phyloP scores from a whole-genome alignment of 2,113 vertebrate species.

The Mus spicilegus region DNA sequence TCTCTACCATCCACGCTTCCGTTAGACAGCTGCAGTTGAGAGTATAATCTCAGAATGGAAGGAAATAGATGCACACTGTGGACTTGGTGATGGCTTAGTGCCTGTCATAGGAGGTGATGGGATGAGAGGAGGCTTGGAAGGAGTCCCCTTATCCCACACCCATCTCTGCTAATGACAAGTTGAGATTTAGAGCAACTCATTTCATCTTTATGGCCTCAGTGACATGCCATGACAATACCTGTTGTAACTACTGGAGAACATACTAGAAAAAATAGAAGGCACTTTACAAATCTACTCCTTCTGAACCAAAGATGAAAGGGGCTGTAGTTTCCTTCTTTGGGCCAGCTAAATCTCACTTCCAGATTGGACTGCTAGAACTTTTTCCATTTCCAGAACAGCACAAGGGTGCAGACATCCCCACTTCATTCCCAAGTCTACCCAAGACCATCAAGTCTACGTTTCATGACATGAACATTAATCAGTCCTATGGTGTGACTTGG shows the following conservation, averaged over 20 bases:
- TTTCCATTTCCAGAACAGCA: constrained; percentile 2
- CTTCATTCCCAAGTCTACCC: neutral
- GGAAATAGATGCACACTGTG: neutral
- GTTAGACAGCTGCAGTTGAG: neutral
- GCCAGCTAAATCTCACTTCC: neutral
- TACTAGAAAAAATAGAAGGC: neutral
- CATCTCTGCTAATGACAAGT: neutral
- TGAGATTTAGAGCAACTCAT: neutral
- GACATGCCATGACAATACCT: neutral
- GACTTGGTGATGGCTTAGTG: neutral
- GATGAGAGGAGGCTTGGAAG: neutral
- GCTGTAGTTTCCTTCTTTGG: neutral
- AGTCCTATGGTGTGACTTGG: neutral
- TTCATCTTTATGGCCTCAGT: neutral
- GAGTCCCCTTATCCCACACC: neutral
- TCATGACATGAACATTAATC: neutral
- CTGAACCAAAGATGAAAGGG: neutral
- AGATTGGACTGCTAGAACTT: neutral
- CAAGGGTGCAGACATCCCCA: neutral
- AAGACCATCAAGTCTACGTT: neutral
- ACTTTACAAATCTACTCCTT: constrained; percentile 23
- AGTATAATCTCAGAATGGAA: neutral
- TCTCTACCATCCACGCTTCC: neutral
- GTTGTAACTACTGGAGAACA: neutral
- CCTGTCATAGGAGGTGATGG: neutral